Evolutionary conservation across 2,888 invertebrate genomes (phyloP).

Genomic region (Theodoxus fluviatilis): DNA sequence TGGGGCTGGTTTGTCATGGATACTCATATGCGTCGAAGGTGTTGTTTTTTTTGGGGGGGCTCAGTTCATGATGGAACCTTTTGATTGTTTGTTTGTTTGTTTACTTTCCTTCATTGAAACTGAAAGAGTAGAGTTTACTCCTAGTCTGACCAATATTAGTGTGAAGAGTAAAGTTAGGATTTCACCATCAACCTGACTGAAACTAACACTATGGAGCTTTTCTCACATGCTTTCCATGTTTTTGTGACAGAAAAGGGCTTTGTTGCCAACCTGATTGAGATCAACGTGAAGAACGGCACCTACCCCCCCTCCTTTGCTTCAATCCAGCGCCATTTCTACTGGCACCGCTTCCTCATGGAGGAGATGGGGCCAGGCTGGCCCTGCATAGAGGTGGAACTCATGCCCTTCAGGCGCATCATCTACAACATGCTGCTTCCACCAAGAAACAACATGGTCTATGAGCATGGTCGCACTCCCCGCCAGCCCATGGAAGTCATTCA

Average conservation of each 20-base stretch:
- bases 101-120: no score
- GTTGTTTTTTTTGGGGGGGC: no score
- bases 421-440: conserved; percentile 53
- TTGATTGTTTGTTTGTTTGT: no score
- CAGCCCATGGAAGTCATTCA: conserved; percentile 37
- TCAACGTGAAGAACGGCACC: conserved; percentile 40
- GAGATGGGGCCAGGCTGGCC: conserved; percentile 43
- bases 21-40: no score
- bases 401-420: conserved; percentile 46
- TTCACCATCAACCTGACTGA: no score
- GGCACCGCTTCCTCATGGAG: conserved; percentile 54
- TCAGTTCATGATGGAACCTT: no score
- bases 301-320: conserved; percentile 45
- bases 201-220: no score
- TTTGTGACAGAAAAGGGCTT: conserved; percentile 38
- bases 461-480: conserved; percentile 53
- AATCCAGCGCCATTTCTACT: conserved; percentile 49
- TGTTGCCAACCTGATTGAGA: conserved; percentile 40
- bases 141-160: no score
- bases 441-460: conserved; percentile 47
- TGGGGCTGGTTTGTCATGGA: no score
- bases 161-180: no score
- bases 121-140: no score
- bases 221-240: no score
- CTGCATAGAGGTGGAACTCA: conserved; percentile 46